phyloP scores from a whole-genome alignment of 2,113 vertebrate species.

The Pterocles burchelli region DNA sequence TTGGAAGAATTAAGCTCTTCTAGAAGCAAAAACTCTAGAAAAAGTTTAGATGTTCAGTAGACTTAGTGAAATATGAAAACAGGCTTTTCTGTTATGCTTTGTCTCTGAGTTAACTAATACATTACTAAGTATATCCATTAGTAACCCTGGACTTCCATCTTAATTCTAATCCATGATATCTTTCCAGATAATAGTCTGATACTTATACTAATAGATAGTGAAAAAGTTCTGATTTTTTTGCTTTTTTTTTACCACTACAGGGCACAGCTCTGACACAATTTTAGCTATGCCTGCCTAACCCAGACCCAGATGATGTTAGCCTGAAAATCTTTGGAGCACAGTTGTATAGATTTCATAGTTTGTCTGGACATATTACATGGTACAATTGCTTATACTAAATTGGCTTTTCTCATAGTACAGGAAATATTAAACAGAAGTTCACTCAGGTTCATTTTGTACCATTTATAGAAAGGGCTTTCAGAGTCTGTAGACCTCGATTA shows the following conservation, averaged over 20 bases:
- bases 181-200: neutral
- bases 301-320: neutral
- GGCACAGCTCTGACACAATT: neutral
- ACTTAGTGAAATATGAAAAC: neutral
- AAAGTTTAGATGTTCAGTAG: neutral
- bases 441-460: neutral
- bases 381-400: neutral
- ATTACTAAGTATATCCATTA: neutral
- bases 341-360: neutral
- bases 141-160: neutral
- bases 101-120: neutral
- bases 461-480: neutral
- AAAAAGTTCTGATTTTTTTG: neutral
- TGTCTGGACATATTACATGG: neutral
- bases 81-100: neutral
- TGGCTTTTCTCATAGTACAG: neutral
- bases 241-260: neutral
- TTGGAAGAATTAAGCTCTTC: neutral
- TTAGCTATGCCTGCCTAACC: neutral
- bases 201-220: neutral
- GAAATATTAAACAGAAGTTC: neutral
- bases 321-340: neutral
- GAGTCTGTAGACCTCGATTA: neutral
- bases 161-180: neutral
- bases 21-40: neutral